Percentiles rank a stretch among this genome's conserved stretches.
phyloP scores from a whole-genome alignment of 92 coral and sea anemone species.

The Bergia puertoricense region DNA sequence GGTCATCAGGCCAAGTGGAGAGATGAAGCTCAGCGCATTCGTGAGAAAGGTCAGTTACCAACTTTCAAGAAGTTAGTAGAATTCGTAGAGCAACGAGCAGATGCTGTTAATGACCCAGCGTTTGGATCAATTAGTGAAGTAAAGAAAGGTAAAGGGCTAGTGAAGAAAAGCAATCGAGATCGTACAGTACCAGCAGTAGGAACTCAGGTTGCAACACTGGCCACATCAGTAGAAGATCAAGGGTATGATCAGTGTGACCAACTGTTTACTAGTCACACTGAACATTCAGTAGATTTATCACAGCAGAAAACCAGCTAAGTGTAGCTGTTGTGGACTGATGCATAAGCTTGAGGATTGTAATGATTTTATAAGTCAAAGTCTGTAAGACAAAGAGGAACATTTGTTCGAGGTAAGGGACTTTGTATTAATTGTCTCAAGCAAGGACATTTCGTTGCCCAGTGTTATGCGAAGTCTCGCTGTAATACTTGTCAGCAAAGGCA shows the following conservation, averaged over 20 bases:
- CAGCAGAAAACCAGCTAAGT: conserved; percentile 14
- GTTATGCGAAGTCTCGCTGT: conserved; percentile 44
- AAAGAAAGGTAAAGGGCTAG: not conserved
- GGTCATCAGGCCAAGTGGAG: conserved; percentile 57
- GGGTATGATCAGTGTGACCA: conserved; percentile 11
- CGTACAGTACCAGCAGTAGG: not conserved
- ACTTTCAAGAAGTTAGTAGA: conserved; percentile 50
- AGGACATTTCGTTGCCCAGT: conserved; percentile 39
- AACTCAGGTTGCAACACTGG: conserved; percentile 24
- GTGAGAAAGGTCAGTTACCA: conserved; percentile 43
- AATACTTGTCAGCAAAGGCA: conserved; percentile 29
- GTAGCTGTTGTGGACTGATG: conserved; percentile 45
- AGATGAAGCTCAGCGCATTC: conserved; percentile 49
- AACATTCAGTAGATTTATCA: not conserved
- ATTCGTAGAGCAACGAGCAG: conserved; percentile 57
- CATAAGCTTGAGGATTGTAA: conserved; percentile 55
- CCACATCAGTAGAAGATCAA: conserved; percentile 36
- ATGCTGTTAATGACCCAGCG: conserved; percentile 55
- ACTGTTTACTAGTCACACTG: not conserved
- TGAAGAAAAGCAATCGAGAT: not conserved
- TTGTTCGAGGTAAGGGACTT: conserved; percentile 55
- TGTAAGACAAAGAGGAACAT: conserved; percentile 36
- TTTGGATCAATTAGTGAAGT: conserved; percentile 52
- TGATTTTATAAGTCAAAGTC: conserved; percentile 52
- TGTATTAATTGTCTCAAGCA: conserved; percentile 44